Conservation (phyloP, 2,797 vertebrate species). For the Pampus argenteus region DNA sequence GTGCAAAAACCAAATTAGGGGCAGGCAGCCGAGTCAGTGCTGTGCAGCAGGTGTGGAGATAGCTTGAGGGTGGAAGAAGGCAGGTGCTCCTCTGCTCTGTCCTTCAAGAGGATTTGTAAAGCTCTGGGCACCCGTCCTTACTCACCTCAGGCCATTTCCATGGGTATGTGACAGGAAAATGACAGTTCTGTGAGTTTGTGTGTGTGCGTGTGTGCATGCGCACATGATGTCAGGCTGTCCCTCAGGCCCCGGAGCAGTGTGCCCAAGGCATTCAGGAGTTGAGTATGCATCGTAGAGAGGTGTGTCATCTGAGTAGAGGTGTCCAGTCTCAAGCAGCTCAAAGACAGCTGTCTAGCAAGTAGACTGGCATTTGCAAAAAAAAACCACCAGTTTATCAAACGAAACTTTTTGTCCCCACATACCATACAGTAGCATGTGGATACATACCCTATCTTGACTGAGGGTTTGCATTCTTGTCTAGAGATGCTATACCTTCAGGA, state of each 20-base stretch:
- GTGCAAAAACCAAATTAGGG: slow-evolving; percentile 80
- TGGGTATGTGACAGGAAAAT: slow-evolving; percentile 78
- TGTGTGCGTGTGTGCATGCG: slow-evolving; percentile 41
- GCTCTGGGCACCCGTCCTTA: slow-evolving; percentile 76
- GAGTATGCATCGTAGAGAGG: slow-evolving; percentile 77
- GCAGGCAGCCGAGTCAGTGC: slow-evolving; percentile 67
- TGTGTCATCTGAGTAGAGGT: slow-evolving; percentile 81
- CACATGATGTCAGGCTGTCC: slow-evolving; percentile 47
- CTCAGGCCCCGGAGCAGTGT: slow-evolving; percentile 72
- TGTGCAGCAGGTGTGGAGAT: slow-evolving; percentile 74
- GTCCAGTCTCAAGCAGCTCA: slow-evolving; percentile 72
- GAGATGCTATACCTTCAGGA: slow-evolving; percentile 77
- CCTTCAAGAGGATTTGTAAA: slow-evolving; percentile 78
- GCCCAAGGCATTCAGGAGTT: slow-evolving; percentile 77
- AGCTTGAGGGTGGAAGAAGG: slow-evolving; percentile 71
- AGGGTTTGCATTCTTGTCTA: slow-evolving; percentile 34
- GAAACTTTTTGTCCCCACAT: slow-evolving; percentile 18
- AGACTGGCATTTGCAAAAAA: slow-evolving; percentile 43
- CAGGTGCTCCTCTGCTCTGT: slow-evolving; percentile 65
- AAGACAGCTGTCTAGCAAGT: slow-evolving; percentile 74
- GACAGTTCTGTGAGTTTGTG: slow-evolving; percentile 62
- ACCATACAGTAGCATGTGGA: slow-evolving; percentile 8
- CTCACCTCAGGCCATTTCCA: slow-evolving; percentile 77
- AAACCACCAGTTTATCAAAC: slow-evolving; percentile 28
- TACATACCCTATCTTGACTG: slow-evolving; percentile 16